Conservation (phyloP, 2,113 vertebrate genomes). For the Condylura cristata region DNA sequence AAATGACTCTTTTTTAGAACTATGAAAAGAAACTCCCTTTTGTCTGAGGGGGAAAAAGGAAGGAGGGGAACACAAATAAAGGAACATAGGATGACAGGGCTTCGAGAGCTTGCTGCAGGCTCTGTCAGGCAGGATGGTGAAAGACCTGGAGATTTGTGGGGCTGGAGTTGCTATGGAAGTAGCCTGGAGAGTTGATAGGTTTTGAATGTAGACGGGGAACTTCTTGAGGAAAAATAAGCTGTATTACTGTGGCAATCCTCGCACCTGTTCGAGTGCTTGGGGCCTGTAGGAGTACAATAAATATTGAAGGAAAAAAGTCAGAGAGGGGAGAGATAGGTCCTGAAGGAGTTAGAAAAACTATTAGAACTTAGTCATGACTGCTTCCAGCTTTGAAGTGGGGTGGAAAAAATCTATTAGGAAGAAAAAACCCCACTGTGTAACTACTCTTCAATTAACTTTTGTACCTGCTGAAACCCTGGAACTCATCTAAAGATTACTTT, state of each 20-base stretch:
- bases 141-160: not conserved
- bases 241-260: not conserved
- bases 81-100: not conserved
- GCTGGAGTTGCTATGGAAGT: not conserved
- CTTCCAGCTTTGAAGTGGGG: not conserved
- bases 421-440: fast-evolving
- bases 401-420: not conserved
- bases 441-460: not conserved
- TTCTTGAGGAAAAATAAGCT: not conserved
- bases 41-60: not conserved
- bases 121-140: not conserved
- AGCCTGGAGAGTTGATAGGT: not conserved
- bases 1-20: not conserved
- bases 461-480: not conserved
- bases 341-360: not conserved
- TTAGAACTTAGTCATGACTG: not conserved
- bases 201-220: not conserved
- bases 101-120: not conserved
- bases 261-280: not conserved
- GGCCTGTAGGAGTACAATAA: not conserved
- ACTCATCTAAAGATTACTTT: not conserved
- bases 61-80: not conserved
- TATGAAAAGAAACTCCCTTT: not conserved
- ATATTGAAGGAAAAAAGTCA: not conserved
- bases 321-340: not conserved